Evolutionary conservation across 1,140 invertebrate genomes (phyloP), one percentile per base, ranked within the genome.

Genomic region (Sarcophaga peregrina): DNA sequence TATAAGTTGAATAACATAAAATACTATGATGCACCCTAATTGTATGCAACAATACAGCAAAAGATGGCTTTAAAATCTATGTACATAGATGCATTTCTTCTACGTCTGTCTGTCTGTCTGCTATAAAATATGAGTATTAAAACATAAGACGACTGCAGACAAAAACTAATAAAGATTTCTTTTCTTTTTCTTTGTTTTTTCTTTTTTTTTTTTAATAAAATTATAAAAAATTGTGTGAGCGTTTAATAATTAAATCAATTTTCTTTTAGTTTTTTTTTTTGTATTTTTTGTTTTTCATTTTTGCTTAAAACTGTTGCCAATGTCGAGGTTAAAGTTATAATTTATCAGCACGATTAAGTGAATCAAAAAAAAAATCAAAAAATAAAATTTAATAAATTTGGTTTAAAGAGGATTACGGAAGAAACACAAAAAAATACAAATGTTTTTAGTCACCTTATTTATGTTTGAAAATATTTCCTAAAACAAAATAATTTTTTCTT

Each of bases 1-100:
- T 58, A n/a, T n/a, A 58, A 58, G 54, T 58, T 58, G 54, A 58
- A 58, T 6, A 58, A 15, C 54, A 58, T 58, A 58, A 58, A 58
- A 58, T 58, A 4, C 54, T n/a, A n/a, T n/a, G 54, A 58, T 58
- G 54, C 54, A 58, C 54, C 52, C 54, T 58, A 58, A 58, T 15
- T n/a, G 54, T 58, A n/a, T 13, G 13, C 54, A 15, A 58, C n/a
- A 58, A 52, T 52, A 52, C 50, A 52, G 50, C 8, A 8, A 52
- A 13, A 52, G 25, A 37, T 37, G 25, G 25, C 25, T 37, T 37
- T 37, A 37, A 37, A 37, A 37, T 37, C 25, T 37, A 37, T 37
- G 25, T 37, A 4, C 25, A 37, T n/a, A n/a, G n/a, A n/a, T 37
- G 25, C 25, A 37, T 37, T 37, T 37, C 1, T 37, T 37, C 25